phyloP scores from a whole-genome alignment of 2,113 vertebrate species.

The Rissa tridactyla region DNA sequence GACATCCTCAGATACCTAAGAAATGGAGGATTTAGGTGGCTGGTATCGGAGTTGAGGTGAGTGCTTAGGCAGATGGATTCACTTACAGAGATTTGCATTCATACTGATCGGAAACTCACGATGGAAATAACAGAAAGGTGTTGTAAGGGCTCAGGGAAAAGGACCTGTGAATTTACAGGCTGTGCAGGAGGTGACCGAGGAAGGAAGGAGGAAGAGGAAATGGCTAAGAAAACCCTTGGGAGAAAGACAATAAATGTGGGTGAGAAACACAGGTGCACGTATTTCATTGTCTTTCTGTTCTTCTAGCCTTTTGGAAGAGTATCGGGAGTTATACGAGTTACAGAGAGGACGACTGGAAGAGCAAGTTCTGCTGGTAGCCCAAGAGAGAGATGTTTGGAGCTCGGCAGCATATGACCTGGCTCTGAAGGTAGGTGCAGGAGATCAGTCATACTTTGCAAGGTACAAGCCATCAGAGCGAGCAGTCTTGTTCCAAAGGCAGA shows the following conservation, averaged over 20 bases:
- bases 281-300: not conserved
- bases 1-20: not conserved
- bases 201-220: not conserved
- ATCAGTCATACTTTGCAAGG: not conserved
- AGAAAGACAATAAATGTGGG: not conserved
- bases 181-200: not conserved
- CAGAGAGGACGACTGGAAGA: conserved; percentile 80
- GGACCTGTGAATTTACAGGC: not conserved
- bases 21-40: not conserved
- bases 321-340: conserved; percentile 82
- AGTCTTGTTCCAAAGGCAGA: not conserved
- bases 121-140: not conserved
- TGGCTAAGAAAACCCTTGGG: not conserved
- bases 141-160: not conserved
- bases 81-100: not conserved
- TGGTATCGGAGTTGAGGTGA: not conserved
- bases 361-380: conserved; percentile 74
- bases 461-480: not conserved
- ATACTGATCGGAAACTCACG: not conserved
- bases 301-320: conserved; percentile 82
- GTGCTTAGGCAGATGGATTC: not conserved
- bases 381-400: conserved; percentile 84
- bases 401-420: conserved; percentile 75
- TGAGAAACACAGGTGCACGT: not conserved
- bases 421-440: conserved; percentile 74